Evolutionary conservation across 1,140 invertebrate genomes (phyloP), one percentile per base, ranked within the genome.

Genomic region (Melanaphis sacchari): DNA sequence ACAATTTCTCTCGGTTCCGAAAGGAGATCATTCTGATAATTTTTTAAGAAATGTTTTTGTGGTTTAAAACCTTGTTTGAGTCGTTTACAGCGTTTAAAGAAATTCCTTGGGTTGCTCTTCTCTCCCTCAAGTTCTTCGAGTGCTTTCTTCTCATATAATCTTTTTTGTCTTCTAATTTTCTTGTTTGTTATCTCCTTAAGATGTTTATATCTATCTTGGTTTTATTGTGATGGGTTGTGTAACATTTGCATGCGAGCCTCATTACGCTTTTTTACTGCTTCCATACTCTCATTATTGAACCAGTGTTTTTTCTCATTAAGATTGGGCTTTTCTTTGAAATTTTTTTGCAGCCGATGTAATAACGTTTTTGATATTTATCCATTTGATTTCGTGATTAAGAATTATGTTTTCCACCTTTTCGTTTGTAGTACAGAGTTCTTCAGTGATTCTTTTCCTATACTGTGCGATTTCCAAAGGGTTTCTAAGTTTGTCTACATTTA

Each of bases 101-200:
- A 52, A 5, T 49, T 49, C 22, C 87, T 89, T 36, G 21, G 31
- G 87, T 38, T 88, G 15, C 52, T 52, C 31, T 31, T 88, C 2
- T 88, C 87, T 89, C 21, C n/a, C 31, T 52, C 31, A 38, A 89
- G 46, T 52, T 89, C 18, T 89, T 89, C 46, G 2, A 36, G 31
- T 89, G n/a, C 43, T 89, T 89, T 52, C 31, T 89, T 89, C 31
- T 89, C 43, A 52, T 7, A 15, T 89, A 89, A 9, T 89, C 2
- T 52, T 49, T 88, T 36, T 89, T 89, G 7, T 88, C 46, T 88
- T 36, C 85, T 88, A 88, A 88, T 52, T 88, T 43, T 88, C 31
- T 88, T 49, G 11, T 88, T 52, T 49, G 31, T 31, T 88, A 88
- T 1, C 26, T 52, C 87, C 21, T 89, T 89, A n/a, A 22, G 6